Evolutionary conservation across 2,113 vertebrate species (phyloP).

Genomic region (Rhinoderma darwinii): DNA sequence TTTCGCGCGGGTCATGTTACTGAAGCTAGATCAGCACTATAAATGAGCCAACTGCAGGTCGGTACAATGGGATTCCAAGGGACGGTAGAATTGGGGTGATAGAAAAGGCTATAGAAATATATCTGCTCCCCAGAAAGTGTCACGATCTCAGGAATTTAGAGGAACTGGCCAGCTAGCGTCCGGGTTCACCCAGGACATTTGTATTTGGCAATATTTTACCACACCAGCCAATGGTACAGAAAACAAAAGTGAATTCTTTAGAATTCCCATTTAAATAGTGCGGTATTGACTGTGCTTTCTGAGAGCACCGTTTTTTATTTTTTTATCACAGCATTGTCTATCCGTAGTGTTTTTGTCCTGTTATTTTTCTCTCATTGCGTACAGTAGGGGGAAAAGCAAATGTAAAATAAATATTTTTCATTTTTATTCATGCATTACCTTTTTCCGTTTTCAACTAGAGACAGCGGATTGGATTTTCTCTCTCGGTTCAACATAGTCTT

Average conservation of each 20-base stretch:
- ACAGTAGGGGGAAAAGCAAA: background rate
- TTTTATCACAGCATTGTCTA: background rate
- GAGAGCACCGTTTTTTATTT: background rate
- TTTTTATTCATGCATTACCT: background rate
- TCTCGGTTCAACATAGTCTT: background rate
- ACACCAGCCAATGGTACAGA: background rate
- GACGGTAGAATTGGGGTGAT: background rate
- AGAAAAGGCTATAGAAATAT: background rate
- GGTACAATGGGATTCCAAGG: slow-evolving; percentile 15
- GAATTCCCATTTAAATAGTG: background rate
- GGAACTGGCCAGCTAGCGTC: background rate
- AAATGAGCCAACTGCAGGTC: background rate
- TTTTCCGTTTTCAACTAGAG: background rate
- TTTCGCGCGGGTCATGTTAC: background rate
- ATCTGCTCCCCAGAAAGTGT: background rate
- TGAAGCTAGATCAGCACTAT: background rate
- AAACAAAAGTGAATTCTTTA: background rate
- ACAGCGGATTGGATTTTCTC: background rate
- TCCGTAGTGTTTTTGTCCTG: background rate
- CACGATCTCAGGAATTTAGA: background rate
- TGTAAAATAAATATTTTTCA: background rate
- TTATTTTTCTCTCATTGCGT: no score
- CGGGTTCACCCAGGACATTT: background rate
- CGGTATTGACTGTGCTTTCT: background rate
- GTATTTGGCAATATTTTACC: background rate